phyloP scores from a whole-genome alignment of 2,797 vertebrate species.

The Pogonophryne albipinna region DNA sequence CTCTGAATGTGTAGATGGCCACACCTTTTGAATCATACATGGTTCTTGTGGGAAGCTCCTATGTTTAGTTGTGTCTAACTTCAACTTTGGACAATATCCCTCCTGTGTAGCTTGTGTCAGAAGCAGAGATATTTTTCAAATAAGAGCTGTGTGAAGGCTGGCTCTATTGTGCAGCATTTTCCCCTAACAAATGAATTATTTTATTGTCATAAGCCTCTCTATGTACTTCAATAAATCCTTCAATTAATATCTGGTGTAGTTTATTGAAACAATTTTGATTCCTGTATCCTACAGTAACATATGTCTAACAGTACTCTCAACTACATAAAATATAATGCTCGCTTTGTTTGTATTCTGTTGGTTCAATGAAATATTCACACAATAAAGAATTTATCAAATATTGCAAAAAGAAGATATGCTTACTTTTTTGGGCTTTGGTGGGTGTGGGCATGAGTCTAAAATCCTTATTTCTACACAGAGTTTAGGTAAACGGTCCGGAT shows the following conservation, averaged over 20 bases:
- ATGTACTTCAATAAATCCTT: conserved; percentile 20
- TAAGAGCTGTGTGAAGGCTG: conserved; percentile 13
- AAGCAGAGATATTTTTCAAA: not conserved
- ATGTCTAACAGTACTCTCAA: conserved; percentile 25
- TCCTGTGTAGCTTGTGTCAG: conserved; percentile 19
- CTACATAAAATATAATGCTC: conserved; percentile 25
- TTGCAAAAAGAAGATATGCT: too few relatives aligned
- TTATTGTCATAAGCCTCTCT: not conserved
- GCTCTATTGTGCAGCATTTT: conserved; percentile 6
- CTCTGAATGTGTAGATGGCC: conserved; percentile 56
- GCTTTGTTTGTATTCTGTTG: conserved; percentile 23
- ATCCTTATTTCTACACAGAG: too few relatives aligned
- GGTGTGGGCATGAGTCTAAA: too few relatives aligned
- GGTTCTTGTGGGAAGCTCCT: not conserved
- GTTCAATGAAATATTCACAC: not conserved
- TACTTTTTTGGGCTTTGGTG: too few relatives aligned
- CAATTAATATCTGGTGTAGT: not conserved
- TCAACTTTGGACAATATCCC: not conserved
- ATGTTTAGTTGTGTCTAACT: not conserved
- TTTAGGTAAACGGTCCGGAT: too few relatives aligned
- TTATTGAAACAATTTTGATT: conserved; percentile 1
- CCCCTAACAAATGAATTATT: not conserved
- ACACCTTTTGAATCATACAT: not conserved
- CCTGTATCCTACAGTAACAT: not conserved
- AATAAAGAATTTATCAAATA: too few relatives aligned